Evolutionary conservation across 2,113 vertebrate species (phyloP), one percentile per base, ranked within the genome.

Genomic region (Terrapene triunguis): DNA sequence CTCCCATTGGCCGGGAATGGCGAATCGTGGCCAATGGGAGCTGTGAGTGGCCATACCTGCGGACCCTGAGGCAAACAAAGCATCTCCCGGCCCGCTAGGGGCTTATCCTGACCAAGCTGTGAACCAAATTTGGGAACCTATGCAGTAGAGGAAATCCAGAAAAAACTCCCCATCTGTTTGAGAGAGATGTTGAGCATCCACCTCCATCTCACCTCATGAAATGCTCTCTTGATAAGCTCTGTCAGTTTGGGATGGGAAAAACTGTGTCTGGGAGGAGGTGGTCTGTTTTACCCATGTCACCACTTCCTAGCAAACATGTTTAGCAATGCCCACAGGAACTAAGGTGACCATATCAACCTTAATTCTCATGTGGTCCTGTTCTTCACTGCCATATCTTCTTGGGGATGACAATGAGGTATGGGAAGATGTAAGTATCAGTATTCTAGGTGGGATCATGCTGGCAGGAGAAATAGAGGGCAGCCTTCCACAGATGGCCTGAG

Each of bases 121-220:
- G 48, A 50, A 50, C 48, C 48, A 50, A 50, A 13, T 14, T 50
- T 50, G 48, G 48, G 48, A 50, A 50, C 48, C 48, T 50, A 50
- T 50, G 48, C 0, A 0, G 32, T 12, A 17, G 24, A 55, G 22
- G 83, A 88, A 54, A 13, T 4, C 32, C 19, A 48, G 17, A 22
- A 86, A 50, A 88, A 88, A 19, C 19, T 35, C 48, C 17, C 38
- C 44, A 84, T 2, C 8, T 27, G 78, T 54, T 32, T 89, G 24
- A 69, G 74, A 92, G 42, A n/a, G 54, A 27, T 4, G 85, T 53
- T 53, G 24, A 83, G 76, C 32, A 74, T 0, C 89, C 21, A 27
- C 29, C 19, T 22, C 19, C 2, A n/a, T 1, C 0, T 24, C 10
- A 69, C 35, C 24, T 10, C 32, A 50, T 0, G 2, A 12, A 12